Evolutionary conservation across 2,113 vertebrate species (phyloP), one percentile per base, ranked within the genome.

Genomic region (Anthoscopus minutus): DNA sequence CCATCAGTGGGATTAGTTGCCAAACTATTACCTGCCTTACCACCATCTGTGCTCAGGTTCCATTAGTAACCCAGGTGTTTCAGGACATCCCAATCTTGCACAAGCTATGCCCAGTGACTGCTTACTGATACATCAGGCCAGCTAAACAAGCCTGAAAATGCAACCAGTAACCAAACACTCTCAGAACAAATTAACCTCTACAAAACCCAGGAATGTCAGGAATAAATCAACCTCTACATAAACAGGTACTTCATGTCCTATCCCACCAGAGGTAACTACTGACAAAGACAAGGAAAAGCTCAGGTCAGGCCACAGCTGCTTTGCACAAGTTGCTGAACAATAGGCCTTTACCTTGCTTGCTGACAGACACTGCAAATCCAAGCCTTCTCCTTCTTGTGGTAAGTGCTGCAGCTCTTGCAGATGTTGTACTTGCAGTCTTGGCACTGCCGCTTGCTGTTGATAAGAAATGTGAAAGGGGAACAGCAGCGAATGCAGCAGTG

Each of bases 401-500:
- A 99, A 91, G 98, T 97, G 96, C 99, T 97, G 98, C 99, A 99
- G 98, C 96, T 97, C 98, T 98, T 99, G 98, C 99, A 99, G 96
- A 99, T 98, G 89, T 99, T 99, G 98, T 98, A 99, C 90, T 98
- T 98, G 97, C 99, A 99, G 91, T 99, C 99, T 45, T 98, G 97
- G 57, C 99, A 99, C 74, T 96, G 98, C 37, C 98, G 98, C 95
- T 98, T 99, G 92, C 98, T 98, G 97, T 99, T 99, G 97, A 99
- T 97, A 33, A 99, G 98, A 95, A 99, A 99, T 16, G 99, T 99
- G 98, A 99, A 99, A 86, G 99, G 99, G 13, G 98, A 92, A 57
- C 99, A 99, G 97, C 99, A 99, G 94, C 99, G 99, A 97, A 99
- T 99, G 89, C 99, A 99, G 98, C 99, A 99, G 96, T 98, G 98